phyloP scores from a whole-genome alignment of 2,797 vertebrate genomes.

The Parambassis ranga region DNA sequence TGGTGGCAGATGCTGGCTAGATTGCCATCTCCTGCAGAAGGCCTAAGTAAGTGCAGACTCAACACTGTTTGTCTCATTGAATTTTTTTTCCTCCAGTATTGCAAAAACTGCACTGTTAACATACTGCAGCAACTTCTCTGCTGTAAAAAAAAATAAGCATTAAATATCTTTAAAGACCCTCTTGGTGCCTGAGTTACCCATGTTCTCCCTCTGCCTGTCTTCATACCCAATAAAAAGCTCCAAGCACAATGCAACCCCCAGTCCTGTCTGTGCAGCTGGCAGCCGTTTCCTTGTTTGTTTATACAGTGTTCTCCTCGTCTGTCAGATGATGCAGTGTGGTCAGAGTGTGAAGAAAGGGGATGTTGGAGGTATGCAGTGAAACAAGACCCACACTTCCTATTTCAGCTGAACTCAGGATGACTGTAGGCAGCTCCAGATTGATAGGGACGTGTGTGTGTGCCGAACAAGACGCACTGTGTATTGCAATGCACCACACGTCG shows the following conservation, averaged over 20 bases:
- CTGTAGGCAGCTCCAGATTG: constrained; percentile 40
- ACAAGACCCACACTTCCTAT: constrained; percentile 8
- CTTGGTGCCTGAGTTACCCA: background rate
- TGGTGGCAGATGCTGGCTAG: background rate
- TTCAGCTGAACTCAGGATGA: constrained; percentile 22
- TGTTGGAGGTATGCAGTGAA: background rate
- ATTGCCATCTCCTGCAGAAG: constrained; percentile 7
- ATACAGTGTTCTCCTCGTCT: constrained; percentile 55
- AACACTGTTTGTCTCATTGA: constrained; percentile 15
- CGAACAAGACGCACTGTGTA: constrained; percentile 31
- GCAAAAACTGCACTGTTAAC: background rate
- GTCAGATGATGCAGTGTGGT: constrained; percentile 49
- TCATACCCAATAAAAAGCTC: constrained; percentile 69
- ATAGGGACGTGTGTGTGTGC: constrained; percentile 25
- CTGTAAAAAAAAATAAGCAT: constrained; percentile 32
- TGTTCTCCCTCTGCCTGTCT: constrained; percentile 35
- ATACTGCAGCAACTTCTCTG: constrained; percentile 7
- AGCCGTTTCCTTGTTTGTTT: constrained; percentile 66
- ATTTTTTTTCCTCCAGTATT: background rate
- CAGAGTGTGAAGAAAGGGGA: constrained; percentile 17
- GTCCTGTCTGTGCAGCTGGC: constrained; percentile 53
- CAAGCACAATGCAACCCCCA: constrained; percentile 34
- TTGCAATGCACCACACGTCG: constrained; percentile 43
- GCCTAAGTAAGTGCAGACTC: constrained; percentile 2
- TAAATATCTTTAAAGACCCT: constrained; percentile 34